These are phyloP conservation scores for Lissonota sp. DNA, from an alignment of 2,888 invertebrate genomes.

Conservation along the genomic window DNA sequence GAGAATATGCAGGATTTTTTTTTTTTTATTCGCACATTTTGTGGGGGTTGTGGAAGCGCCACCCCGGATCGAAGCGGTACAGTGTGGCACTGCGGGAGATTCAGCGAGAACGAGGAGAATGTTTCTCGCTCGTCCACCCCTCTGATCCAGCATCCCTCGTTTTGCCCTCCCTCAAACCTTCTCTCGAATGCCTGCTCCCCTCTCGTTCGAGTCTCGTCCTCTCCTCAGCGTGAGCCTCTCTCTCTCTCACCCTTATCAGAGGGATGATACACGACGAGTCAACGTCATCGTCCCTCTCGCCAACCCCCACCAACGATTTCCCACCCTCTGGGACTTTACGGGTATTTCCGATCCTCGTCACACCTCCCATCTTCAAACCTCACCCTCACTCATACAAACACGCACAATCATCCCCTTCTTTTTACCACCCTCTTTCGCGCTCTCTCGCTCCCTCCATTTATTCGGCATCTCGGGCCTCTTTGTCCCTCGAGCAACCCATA, in stretches of 20 bases:
- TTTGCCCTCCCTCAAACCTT: not conserved
- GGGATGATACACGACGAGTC: no score
- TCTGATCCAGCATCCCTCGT: conserved; percentile 15
- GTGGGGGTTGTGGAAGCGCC: conserved; percentile 59
- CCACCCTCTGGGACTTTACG: not conserved
- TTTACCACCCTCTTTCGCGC: conserved; percentile 48
- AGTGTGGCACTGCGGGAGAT: conserved; percentile 54
- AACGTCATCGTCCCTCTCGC: conserved; percentile 1
- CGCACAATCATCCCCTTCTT: no score
- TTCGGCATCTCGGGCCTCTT: conserved; percentile 66
- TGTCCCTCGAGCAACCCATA: conserved; percentile 65
- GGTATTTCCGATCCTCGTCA: conserved; percentile 40
- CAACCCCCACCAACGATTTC: not conserved
- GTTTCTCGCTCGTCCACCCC: conserved; percentile 40
- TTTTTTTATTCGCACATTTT: not conserved
- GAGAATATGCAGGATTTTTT: no score
- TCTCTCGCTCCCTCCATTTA: conserved; percentile 76
- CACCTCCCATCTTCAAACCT: conserved; percentile 18
- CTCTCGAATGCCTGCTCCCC: not conserved
- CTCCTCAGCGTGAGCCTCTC: conserved; percentile 6
- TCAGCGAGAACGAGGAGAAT: conserved; percentile 44
- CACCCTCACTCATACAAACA: conserved; percentile 24
- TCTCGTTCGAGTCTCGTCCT: conserved; percentile 3
- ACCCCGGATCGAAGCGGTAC: conserved; percentile 67
- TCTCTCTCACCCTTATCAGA: not conserved